These are phyloP conservation scores for Cheiracanthium punctorium DNA, from an alignment of 2,888 invertebrate species.

Conservation along the genomic window DNA sequence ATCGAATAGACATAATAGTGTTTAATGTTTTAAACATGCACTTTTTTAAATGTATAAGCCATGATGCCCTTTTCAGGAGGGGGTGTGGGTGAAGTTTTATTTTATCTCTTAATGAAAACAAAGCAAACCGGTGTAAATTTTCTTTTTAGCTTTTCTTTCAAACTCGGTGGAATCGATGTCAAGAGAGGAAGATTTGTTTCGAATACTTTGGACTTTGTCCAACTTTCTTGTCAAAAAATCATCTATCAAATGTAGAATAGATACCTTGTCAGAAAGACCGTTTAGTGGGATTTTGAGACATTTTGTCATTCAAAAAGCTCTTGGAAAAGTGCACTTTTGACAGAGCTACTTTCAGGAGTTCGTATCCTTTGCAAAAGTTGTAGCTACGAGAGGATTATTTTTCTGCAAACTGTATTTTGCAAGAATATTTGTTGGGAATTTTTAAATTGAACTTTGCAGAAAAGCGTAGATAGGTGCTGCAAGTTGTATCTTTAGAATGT, in stretches of 20 bases:
- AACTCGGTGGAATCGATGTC: neutral
- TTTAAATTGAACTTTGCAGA: neutral
- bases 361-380: neutral
- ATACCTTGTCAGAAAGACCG: conserved; percentile 8
- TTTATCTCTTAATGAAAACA: no score
- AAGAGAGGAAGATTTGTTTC: neutral
- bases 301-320: neutral
- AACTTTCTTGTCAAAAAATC: conserved; percentile 12
- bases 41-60: no score
- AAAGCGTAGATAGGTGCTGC: no score
- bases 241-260: neutral
- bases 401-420: neutral
- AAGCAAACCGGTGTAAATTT: no score
- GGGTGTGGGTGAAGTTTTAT: no score
- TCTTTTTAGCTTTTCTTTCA: no score
- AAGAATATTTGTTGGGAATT: neutral
- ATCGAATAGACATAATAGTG: no score
- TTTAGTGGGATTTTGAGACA: neutral
- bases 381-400: neutral
- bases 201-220: conserved; percentile 6
- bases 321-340: neutral
- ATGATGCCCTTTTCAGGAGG: no score
- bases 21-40: no score
- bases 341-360: neutral
- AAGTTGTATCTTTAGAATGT: no score